Conservation (phyloP, 2,113 vertebrate species). For the Athene cunicularia region DNA sequence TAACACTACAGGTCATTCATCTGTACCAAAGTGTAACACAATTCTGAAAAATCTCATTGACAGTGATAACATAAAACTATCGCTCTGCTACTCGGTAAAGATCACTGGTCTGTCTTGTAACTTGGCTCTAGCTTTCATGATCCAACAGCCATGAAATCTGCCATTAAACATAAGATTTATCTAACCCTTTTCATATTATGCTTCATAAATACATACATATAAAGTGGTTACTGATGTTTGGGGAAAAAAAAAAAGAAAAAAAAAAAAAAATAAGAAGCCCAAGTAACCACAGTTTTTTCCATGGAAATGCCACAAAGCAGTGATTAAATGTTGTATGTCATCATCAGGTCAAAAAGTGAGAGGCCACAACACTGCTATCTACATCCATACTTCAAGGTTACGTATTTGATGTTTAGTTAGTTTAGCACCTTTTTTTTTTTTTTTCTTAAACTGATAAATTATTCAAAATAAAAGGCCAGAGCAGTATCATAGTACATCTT, state of each 20-base stretch:
- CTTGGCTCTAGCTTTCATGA: not conserved
- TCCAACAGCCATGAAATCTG: not conserved
- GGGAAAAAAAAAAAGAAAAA: fast-evolving
- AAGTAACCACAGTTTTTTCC: not conserved
- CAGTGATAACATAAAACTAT: not conserved
- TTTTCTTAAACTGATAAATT: not conserved
- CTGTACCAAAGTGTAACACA: not conserved
- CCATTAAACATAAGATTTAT: not conserved
- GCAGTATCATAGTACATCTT: not conserved
- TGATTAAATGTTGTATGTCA: not conserved
- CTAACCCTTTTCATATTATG: not conserved
- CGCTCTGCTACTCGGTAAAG: not conserved
- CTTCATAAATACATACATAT: not conserved
- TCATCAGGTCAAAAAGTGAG: not conserved
- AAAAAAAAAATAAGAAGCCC: not conserved
- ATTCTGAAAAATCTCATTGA: not conserved
- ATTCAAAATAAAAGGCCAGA: not conserved
- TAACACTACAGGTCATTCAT: not conserved
- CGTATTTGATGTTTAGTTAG: not conserved
- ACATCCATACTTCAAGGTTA: not conserved
- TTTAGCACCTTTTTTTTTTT: not conserved
- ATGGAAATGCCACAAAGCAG: not conserved
- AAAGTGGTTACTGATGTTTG: not conserved
- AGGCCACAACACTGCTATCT: not conserved
- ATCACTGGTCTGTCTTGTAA: not conserved